Percentiles rank a stretch among this genome's conserved stretches.
These are phyloP conservation scores for Neotoxoptera formosana DNA, from an alignment of 1,140 invertebrate genomes.

Conservation along the genomic window DNA sequence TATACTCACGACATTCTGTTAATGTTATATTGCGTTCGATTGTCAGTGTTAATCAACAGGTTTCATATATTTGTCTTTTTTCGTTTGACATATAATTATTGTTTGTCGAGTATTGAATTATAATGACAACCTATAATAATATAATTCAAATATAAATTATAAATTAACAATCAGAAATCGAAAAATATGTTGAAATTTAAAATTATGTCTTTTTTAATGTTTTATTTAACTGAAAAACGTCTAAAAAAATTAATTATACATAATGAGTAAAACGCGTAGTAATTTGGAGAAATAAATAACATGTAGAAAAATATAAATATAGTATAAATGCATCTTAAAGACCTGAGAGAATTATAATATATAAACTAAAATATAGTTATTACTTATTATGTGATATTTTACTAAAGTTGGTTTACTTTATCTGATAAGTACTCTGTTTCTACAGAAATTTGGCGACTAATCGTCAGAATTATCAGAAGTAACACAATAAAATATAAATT, in stretches of 20 bases:
- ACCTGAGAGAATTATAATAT: background rate
- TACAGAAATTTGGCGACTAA: background rate
- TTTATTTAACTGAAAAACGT: too few species aligned
- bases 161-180: too few species aligned
- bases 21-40: background rate
- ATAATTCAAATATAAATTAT: too few species aligned
- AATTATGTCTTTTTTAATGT: too few species aligned
- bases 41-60: too few species aligned
- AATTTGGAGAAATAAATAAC: background rate
- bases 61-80: too few species aligned
- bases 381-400: background rate
- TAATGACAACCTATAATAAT: too few species aligned
- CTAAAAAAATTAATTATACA: background rate
- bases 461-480: background rate
- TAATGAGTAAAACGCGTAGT: background rate
- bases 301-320: background rate
- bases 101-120: too few species aligned
- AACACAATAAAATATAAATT: background rate
- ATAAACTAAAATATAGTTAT: background rate
- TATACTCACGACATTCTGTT: background rate
- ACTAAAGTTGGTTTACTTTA: background rate
- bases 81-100: too few species aligned
- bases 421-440: background rate
- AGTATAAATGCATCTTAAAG: background rate
- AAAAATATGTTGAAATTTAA: too few species aligned